Percentiles rank a stretch among this genome's conserved stretches.
These are phyloP conservation scores for Cremastinae sp. DNA, from an alignment of 2,888 invertebrate species.

Conservation along the genomic window DNA sequence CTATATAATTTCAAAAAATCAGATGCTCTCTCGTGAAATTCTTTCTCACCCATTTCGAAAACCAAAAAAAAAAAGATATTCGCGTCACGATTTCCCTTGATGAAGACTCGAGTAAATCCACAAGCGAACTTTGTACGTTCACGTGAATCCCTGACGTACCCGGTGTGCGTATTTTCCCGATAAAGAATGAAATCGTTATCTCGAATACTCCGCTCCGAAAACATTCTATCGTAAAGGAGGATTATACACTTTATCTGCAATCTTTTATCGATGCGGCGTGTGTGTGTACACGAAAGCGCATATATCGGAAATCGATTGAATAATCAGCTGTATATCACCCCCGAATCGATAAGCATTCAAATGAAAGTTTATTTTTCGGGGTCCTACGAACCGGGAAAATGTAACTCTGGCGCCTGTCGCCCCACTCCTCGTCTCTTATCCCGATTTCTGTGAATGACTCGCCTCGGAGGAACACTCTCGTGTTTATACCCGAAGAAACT, in stretches of 20 bases:
- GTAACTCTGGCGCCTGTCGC: constrained; percentile 1
- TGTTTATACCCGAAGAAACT: background rate
- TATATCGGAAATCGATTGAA: no score
- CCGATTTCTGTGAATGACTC: constrained; percentile 79
- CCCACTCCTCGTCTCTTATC: constrained; percentile 35
- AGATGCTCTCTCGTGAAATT: no score
- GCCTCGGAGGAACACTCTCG: constrained; percentile 26
- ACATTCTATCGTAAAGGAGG: constrained; percentile 1
- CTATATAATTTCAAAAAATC: no score
- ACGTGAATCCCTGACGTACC: background rate
- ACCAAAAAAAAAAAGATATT: no score
- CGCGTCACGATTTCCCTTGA: background rate
- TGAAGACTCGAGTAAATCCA: no score
- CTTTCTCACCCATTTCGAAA: no score
- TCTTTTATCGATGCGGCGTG: no score
- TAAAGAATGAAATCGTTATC: constrained; percentile 27
- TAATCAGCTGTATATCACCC: no score
- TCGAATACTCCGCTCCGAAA: background rate
- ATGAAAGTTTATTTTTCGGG: no score
- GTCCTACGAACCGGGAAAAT: constrained; percentile 4
- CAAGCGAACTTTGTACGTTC: background rate
- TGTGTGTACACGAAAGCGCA: no score
- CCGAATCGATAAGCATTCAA: no score
- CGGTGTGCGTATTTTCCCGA: background rate
- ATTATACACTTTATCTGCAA: no score